These are phyloP conservation scores for Drosophila oshimai DNA, from an alignment of 1,140 invertebrate species.

Conservation along the genomic window DNA sequence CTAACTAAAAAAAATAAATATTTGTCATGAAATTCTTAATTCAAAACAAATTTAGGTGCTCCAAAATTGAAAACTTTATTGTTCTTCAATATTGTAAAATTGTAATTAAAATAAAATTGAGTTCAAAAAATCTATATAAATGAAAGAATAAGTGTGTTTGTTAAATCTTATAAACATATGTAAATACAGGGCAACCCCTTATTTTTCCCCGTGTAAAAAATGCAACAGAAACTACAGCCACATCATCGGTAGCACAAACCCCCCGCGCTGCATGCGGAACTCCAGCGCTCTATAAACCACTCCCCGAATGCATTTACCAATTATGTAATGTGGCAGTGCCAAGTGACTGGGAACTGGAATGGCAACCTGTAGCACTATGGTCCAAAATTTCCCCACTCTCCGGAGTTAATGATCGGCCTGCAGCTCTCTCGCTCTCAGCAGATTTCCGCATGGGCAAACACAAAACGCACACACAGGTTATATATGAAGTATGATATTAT, in stretches of 20 bases:
- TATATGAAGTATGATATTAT: neutral
- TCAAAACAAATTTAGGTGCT: no score
- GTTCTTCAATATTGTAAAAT: no score
- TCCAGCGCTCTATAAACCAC: neutral
- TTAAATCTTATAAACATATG: no score
- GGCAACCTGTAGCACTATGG: neutral
- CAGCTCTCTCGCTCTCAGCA: constrained; percentile 4
- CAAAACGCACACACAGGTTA: neutral
- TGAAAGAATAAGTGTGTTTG: neutral
- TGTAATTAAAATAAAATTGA: no score
- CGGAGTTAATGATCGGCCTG: neutral
- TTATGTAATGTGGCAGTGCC: constrained; percentile 58
- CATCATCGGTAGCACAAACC: neutral
- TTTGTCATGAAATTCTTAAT: no score
- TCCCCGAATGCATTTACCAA: constrained; percentile 30
- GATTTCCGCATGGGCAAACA: constrained; percentile 58
- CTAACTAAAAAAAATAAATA: no score
- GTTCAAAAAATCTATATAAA: no score
- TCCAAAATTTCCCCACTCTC: constrained; percentile 10
- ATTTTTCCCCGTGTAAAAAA: neutral
- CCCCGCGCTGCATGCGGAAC: constrained; percentile 62
- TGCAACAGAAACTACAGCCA: neutral
- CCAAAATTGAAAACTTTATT: no score
- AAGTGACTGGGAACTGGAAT: constrained; percentile 57
- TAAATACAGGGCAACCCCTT: no score